A percentile compares a stretch with the other conserved stretches of the same genome.
Conservation (phyloP, 2,797 vertebrate genomes). For the Parotocinclus haroldoi region DNA sequence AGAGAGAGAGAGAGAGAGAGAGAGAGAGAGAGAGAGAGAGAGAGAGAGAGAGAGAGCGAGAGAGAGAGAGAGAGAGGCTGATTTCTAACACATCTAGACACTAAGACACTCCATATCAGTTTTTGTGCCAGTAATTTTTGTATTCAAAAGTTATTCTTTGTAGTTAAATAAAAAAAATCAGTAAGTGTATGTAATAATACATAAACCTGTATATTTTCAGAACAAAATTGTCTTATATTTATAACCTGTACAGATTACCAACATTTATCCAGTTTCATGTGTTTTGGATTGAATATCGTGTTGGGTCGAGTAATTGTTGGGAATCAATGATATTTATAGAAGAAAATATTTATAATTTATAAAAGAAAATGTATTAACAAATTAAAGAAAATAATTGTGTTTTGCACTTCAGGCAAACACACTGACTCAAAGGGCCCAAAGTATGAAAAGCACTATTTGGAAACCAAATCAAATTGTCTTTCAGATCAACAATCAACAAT, state of each 20-base stretch:
- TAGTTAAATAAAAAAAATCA: too few relatives aligned
- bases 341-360: slow-evolving; percentile 5
- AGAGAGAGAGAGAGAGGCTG: slow-evolving; percentile 40
- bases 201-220: too few relatives aligned
- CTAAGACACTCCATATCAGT: slow-evolving; percentile 5
- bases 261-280: too few relatives aligned
- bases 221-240: too few relatives aligned
- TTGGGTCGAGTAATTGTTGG: neutral
- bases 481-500: too few relatives aligned
- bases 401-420: slow-evolving; percentile 55
- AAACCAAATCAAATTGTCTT: slow-evolving; percentile 54
- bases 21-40: slow-evolving; percentile 39
- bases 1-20: slow-evolving; percentile 7
- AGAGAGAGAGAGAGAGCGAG: slow-evolving; percentile 34
- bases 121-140: too few relatives aligned
- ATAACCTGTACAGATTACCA: too few relatives aligned
- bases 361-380: slow-evolving; percentile 21
- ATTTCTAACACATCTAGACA: slow-evolving; percentile 49
- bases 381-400: slow-evolving; percentile 22
- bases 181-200: too few relatives aligned
- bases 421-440: slow-evolving; percentile 62
- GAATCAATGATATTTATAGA: slow-evolving; percentile 15
- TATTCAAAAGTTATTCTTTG: too few relatives aligned
- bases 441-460: slow-evolving; percentile 56
- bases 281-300: too few relatives aligned